Percentiles rank a stretch among this genome's conserved stretches.
Evolutionary conservation across 2,797 vertebrate genomes (phyloP).

Genomic region (Eulemur albifrons): DNA sequence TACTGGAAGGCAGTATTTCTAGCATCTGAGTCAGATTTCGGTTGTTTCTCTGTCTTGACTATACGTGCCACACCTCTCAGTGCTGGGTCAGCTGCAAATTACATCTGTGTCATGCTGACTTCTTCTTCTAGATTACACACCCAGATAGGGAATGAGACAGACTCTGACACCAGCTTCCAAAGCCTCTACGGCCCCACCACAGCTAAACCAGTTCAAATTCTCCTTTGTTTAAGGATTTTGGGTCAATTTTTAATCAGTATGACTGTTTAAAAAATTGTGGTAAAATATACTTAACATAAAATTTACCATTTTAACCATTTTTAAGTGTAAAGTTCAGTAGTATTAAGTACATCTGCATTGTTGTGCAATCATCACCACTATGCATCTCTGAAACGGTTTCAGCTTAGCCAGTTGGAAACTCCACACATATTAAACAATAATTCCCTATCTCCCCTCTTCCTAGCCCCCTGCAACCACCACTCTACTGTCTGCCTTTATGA

Average conservation of each 20-base stretch:
- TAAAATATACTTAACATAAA: not conserved
- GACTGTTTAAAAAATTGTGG: not conserved
- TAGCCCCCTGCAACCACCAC: not conserved
- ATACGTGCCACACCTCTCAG: not conserved
- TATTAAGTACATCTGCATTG: not conserved
- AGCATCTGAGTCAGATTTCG: slow-evolving; percentile 57
- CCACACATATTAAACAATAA: not conserved
- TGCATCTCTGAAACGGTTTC: not conserved
- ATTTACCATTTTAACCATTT: not conserved
- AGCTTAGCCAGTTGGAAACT: not conserved
- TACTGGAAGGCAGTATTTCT: slow-evolving; percentile 38
- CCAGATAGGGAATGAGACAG: slow-evolving; percentile 6
- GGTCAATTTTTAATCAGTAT: not conserved
- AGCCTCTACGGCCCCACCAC: not conserved
- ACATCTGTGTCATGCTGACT: not conserved
- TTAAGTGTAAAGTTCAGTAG: not conserved
- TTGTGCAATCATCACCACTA: not conserved
- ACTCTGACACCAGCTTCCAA: not conserved
- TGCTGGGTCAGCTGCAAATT: slow-evolving; percentile 1
- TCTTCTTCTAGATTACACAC: slow-evolving; percentile 43
- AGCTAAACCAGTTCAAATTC: not conserved
- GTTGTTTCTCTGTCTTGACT: slow-evolving; percentile 36
- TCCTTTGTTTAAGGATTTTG: not conserved
- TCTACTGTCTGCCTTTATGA: not conserved
- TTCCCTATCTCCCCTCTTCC: not conserved